These are phyloP conservation scores for Pseudorhiza aurosa DNA, from an alignment of 30 jellyfish, hydroid and myxozoan genomes.

Conservation along the genomic window DNA sequence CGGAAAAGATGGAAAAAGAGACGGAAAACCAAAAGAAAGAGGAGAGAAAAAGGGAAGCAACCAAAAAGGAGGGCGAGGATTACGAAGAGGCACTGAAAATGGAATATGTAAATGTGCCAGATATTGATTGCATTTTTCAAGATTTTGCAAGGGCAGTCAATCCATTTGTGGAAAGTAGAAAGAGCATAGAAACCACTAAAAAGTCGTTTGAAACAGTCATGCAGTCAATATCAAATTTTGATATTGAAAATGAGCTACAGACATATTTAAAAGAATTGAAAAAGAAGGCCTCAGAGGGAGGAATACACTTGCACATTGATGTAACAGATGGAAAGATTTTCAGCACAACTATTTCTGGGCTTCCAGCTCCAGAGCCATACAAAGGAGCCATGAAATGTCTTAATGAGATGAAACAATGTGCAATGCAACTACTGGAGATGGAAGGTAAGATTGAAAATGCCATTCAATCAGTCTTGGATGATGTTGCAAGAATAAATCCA, in stretches of 20 bases:
- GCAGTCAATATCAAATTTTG: conserved; percentile 16
- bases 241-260: conserved; percentile 24
- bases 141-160: conserved; percentile 38
- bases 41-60: not conserved
- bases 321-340: not conserved
- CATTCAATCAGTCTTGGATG: conserved; percentile 17
- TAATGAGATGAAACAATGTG: conserved; percentile 17
- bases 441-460: conserved; percentile 25
- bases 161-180: conserved; percentile 42
- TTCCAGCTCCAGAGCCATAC: conserved; percentile 36
- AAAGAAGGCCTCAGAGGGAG: conserved; percentile 14
- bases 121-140: conserved; percentile 18
- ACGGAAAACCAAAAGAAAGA: not conserved
- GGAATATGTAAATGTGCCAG: conserved; percentile 30
- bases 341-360: not conserved
- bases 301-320: conserved; percentile 12
- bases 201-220: conserved; percentile 1
- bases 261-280: conserved; percentile 30
- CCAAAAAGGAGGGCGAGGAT: not conserved
- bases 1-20: not conserved
- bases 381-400: conserved; percentile 15
- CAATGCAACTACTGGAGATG: conserved; percentile 7
- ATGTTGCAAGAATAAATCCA: conserved; percentile 13
- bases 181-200: conserved; percentile 36
- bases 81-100: conserved; percentile 19